Evolutionary conservation across 2,797 vertebrate species (phyloP).

Genomic region (Epinephelus coioides): DNA sequence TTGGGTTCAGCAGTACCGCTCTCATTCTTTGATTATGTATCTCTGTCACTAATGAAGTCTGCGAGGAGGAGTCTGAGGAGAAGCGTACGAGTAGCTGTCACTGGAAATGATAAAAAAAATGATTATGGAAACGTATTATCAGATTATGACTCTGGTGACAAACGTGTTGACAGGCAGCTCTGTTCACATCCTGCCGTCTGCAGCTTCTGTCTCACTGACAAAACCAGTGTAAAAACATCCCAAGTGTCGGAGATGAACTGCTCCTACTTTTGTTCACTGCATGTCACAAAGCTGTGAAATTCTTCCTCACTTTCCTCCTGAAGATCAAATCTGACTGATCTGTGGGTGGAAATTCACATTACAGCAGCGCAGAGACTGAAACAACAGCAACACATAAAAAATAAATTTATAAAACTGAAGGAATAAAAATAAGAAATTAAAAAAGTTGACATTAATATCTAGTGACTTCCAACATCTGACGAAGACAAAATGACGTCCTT

Average conservation of each 20-base stretch:
- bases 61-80: not conserved
- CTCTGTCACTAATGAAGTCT: conserved; percentile 10
- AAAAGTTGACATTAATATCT: too few relatives aligned
- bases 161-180: not conserved
- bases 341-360: not conserved
- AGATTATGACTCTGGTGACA: not conserved
- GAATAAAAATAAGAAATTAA: too few relatives aligned
- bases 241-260: not conserved
- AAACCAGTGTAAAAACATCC: not conserved
- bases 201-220: not conserved
- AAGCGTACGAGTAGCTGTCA: not conserved
- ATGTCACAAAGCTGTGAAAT: not conserved
- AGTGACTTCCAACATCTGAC: too few relatives aligned
- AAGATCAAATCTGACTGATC: not conserved
- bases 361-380: not conserved
- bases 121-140: too few relatives aligned
- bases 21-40: conserved; percentile 9
- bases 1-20: not conserved
- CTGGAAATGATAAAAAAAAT: not conserved
- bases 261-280: not conserved
- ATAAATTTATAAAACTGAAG: too few relatives aligned
- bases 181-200: not conserved
- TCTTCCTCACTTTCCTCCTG: not conserved
- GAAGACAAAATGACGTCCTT: too few relatives aligned
- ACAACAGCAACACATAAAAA: too few relatives aligned